Conservation (phyloP, 2,888 invertebrate species). For the Dasypolia templi region DNA sequence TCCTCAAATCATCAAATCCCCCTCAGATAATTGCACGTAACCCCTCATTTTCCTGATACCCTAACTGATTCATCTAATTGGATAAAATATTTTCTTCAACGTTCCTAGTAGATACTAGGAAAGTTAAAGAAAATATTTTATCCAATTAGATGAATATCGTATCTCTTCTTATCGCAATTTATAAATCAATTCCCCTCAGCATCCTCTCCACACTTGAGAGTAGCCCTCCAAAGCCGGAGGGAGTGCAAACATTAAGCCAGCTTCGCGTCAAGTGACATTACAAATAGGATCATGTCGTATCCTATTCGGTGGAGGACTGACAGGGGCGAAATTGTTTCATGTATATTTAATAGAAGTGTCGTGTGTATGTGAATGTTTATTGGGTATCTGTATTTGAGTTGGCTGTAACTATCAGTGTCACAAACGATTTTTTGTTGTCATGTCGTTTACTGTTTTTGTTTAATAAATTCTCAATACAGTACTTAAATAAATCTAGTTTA, state of each 20-base stretch:
- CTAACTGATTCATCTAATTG: background rate
- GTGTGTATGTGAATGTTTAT: conserved; percentile 22
- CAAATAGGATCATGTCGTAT: conserved; percentile 55
- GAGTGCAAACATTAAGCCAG: conserved; percentile 36
- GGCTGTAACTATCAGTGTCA: background rate
- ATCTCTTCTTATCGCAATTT: background rate
- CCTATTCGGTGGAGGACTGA: conserved; percentile 45
- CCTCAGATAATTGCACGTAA: background rate
- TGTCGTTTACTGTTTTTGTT: no score
- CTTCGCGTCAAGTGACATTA: conserved; percentile 40
- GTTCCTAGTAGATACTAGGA: no score
- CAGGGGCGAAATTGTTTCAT: conserved; percentile 53
- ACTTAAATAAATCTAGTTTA: no score
- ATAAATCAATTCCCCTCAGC: conserved; percentile 21
- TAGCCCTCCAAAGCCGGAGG: conserved; percentile 18
- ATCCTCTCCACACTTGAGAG: conserved; percentile 22
- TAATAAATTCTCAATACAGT: no score
- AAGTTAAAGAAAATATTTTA: no score
- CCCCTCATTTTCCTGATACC: background rate
- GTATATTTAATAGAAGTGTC: conserved; percentile 40
- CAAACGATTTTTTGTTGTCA: no score
- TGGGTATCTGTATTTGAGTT: conserved; percentile 6
- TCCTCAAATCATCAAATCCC: background rate
- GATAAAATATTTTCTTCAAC: background rate
- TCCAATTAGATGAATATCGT: no score